phyloP scores from a whole-genome alignment of 2,797 vertebrate species.

The Emydoidea blandingii region DNA sequence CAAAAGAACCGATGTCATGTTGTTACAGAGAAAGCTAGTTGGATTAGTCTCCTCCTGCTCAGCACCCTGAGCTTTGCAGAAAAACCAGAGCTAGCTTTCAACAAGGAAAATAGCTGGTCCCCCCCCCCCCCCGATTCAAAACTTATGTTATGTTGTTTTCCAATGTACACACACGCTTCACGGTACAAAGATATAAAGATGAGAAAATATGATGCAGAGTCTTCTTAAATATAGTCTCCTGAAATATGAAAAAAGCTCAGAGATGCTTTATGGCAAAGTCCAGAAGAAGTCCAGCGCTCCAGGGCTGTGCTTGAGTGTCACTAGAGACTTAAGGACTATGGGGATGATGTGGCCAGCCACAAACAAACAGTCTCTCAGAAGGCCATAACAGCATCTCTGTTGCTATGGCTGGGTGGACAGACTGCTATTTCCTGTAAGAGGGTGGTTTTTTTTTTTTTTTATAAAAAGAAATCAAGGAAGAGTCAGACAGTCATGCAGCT shows the following conservation, averaged over 20 bases:
- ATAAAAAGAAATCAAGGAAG: not conserved
- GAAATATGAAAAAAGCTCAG: constrained; percentile 38
- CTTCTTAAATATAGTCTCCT: constrained; percentile 53
- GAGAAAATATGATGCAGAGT: constrained; percentile 19
- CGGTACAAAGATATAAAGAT: not conserved
- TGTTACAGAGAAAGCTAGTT: constrained; percentile 22
- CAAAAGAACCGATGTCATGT: constrained; percentile 1
- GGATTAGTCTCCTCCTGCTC: constrained; percentile 28
- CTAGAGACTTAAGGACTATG: constrained; percentile 60
- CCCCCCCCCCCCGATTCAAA: constrained; percentile 13
- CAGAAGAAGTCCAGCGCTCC: constrained; percentile 53
- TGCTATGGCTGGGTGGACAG: constrained; percentile 43
- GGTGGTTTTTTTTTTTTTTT: not conserved
- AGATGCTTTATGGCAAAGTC: constrained; percentile 46
- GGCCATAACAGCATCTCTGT: constrained; percentile 54
- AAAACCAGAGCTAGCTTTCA: not conserved
- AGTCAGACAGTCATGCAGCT: constrained; percentile 86
- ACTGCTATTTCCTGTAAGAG: constrained; percentile 40
- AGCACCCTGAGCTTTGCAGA: constrained; percentile 15
- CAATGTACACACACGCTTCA: not conserved
- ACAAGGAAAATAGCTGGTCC: not conserved
- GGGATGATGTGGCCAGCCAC: constrained; percentile 63
- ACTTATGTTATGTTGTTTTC: not conserved
- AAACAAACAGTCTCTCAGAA: constrained; percentile 42
- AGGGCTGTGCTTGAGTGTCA: constrained; percentile 37